Conservation (phyloP, 2,888 invertebrate genomes). For the Oligia strigilis region DNA sequence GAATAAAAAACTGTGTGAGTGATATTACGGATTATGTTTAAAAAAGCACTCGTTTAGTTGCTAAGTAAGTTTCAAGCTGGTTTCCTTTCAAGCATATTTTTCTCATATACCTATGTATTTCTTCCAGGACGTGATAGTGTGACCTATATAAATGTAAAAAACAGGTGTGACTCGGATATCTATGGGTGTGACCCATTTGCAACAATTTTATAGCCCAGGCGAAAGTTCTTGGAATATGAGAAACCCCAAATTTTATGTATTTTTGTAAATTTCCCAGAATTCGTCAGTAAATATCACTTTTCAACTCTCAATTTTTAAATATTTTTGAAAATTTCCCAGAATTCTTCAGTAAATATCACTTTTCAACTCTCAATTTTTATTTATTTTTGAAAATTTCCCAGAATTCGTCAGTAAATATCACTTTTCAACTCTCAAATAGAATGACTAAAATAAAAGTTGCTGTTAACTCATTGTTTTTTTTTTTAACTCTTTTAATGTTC, state of each 20-base stretch:
- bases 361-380: not conserved
- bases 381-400: not conserved
- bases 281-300: not conserved
- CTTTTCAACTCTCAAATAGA: not conserved
- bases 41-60: not conserved
- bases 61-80: not conserved
- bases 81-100: not conserved
- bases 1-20: slow-evolving; percentile 24
- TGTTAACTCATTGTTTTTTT: not conserved
- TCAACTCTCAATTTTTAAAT: not conserved
- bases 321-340: not conserved
- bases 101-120: not conserved
- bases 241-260: not conserved
- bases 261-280: not conserved
- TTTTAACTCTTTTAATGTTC: not conserved
- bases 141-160: too few relatives aligned
- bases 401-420: not conserved
- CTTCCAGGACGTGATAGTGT: not conserved
- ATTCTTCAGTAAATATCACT: not conserved
- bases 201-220: too few relatives aligned
- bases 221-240: not conserved
- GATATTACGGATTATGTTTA: slow-evolving; percentile 10
- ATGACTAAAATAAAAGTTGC: not conserved
- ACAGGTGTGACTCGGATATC: too few relatives aligned
- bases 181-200: too few relatives aligned